Conservation (phyloP, 64 coral and sea anemone genomes). For the Cladopsammia gracilis region DNA sequence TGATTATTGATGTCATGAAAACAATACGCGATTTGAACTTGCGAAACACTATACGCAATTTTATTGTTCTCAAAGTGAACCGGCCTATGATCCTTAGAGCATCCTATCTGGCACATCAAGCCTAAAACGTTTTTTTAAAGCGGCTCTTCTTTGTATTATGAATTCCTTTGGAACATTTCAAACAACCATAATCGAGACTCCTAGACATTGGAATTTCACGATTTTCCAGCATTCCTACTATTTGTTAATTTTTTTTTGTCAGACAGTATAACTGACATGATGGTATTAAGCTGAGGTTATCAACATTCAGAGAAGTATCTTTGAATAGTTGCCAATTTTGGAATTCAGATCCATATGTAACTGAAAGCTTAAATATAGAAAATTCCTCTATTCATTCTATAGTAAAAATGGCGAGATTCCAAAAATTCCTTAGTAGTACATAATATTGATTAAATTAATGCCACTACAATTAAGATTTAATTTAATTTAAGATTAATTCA, state of each 20-base stretch:
- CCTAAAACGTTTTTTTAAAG: too few species aligned
- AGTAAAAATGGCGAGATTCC: too few species aligned
- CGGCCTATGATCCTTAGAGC: neutral
- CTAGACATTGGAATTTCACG: slow-evolving; percentile 3
- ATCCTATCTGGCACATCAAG: neutral
- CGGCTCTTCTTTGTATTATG: too few species aligned
- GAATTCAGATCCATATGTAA: neutral
- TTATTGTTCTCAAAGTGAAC: neutral
- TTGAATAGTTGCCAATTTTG: neutral
- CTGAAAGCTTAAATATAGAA: too few species aligned
- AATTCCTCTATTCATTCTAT: too few species aligned
- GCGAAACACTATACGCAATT: slow-evolving; percentile 1
- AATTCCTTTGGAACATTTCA: neutral
- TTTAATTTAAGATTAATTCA: too few species aligned
- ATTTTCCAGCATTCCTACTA: neutral
- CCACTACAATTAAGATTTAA: too few species aligned
- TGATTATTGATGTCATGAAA: neutral
- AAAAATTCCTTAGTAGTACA: too few species aligned
- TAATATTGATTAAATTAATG: too few species aligned
- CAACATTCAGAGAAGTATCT: neutral
- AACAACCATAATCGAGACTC: neutral
- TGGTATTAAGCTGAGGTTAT: slow-evolving; percentile 2
- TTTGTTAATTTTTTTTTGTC: neutral
- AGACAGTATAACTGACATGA: neutral
- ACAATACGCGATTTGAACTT: neutral